Evolutionary conservation across 2,797 vertebrate species (phyloP), one percentile per base, ranked within the genome.

Genomic region (Scomberomorus guttatus): DNA sequence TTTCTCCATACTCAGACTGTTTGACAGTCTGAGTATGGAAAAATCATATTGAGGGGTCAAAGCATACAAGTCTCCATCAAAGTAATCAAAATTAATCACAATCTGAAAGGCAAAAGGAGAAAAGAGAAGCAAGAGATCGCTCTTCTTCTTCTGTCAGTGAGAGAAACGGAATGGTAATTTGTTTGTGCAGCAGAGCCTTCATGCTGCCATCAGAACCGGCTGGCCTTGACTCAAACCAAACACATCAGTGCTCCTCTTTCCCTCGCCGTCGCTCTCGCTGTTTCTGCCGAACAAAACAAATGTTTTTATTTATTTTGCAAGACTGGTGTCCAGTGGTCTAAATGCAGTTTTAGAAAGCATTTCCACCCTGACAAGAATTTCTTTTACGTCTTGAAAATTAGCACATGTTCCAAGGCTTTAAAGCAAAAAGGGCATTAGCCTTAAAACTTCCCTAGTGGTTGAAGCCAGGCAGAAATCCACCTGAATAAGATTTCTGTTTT

Each of bases 161-260:
- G 48, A 50, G 54, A 81, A 77, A 65, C 66, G 64, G 71, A 75
- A 42, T 39, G 4, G 76, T 64, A 77, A 79, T 83, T 78, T 87
- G 73, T 89, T 86, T 88, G 81, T 50, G 44, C 62, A 82, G 87
- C 62, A 29, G 65, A 86, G 81, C 66, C 84, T 79, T 72, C 57
- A 69, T 34, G 78, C 66, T 29, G 59, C 73, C 83, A 72, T 83
- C 82, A 77, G 55, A 81, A 37, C 66, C 68, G 34, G 22, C 71
- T 75, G 77, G 87, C 87, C 90, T 88, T 82, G 81, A 82, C 86
- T 89, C 39, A 39, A 88, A 87, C 82, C 72, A 71, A 89, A 86
- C 83, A 85, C 79, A 82, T 74, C 82, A 64, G 71, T 0, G 60
- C 25, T 39, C n/a, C 65, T 55, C 79, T 44, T 60, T 48, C 27